Evolutionary conservation across 2,888 invertebrate species (phyloP), one percentile per base, ranked within the genome.

Genomic region (Chrysomela aeneicollis): DNA sequence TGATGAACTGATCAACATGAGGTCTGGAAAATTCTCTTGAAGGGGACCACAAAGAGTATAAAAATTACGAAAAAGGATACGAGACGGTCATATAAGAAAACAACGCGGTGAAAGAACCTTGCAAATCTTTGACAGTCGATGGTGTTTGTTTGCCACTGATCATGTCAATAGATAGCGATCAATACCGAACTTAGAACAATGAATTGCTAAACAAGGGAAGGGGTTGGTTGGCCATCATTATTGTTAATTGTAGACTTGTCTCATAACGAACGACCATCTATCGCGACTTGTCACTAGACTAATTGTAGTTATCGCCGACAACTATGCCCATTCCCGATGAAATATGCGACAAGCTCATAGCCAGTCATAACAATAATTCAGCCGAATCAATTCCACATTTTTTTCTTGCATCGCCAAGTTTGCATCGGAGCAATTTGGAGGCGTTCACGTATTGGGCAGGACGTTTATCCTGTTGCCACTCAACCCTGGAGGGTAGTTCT

Each of bases 241-340:
- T 77, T 76, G 76, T 76, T 78, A 77, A 78, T 78, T 77, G 76
- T 75, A 70, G 75, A 74, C 76, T 77, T 77, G 76, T 73, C 74
- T 73, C 76, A 78, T 79, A 79, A 79, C 78, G 75, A 79, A 80
- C 78, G 78, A 74, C 61, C 72, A 73, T 81, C 79, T 78, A 80
- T 81, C 78, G 79, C 77, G 77, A 76, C 79, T 80, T 80, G 81
- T 80, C 79, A 80, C 76, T 80, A 78, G 76, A 76, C 79, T 82
- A 81, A 82, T 82, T 81, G 80, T 78, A 81, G 81, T 81, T 82
- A 82, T 82, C 81, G 81, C 81, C 78, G 76, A 78, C 79, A 81
- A 81, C 81, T 81, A 82, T 81, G 82, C 76, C 80, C 80, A 81
- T 81, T 81, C 76, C 72, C 75, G 73, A 77, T 80, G 81, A 81